phyloP scores from a whole-genome alignment of 2,797 vertebrate species.

The Tympanoctomys barrerae region DNA sequence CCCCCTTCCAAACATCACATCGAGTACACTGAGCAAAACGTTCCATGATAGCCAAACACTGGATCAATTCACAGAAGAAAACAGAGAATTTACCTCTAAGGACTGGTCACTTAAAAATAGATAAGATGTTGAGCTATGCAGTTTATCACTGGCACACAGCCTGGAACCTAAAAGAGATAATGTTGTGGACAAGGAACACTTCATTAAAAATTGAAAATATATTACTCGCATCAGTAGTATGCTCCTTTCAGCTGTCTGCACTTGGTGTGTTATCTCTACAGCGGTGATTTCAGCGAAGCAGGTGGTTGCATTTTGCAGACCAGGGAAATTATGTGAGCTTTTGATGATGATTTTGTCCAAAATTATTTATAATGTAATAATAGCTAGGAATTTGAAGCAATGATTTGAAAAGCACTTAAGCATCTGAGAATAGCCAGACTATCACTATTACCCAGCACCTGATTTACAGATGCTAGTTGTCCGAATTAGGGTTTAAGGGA shows the following conservation, averaged over 20 bases:
- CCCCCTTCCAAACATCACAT: not conserved
- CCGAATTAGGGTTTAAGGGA: slow-evolving; percentile 47
- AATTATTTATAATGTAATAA: slow-evolving; percentile 74
- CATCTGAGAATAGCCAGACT: slow-evolving; percentile 8
- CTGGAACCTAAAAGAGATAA: slow-evolving; percentile 77
- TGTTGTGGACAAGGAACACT: slow-evolving; percentile 79
- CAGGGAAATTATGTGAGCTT: slow-evolving; percentile 42
- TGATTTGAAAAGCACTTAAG: slow-evolving; percentile 47
- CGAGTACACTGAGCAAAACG: not conserved
- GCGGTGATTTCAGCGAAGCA: slow-evolving; percentile 34
- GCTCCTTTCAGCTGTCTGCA: not conserved
- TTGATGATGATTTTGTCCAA: slow-evolving; percentile 1
- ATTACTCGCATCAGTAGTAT: slow-evolving; percentile 65
- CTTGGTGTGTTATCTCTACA: slow-evolving; percentile 1
- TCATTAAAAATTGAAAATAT: slow-evolving; percentile 83
- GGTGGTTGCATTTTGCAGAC: slow-evolving; percentile 29
- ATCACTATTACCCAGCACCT: slow-evolving; percentile 31
- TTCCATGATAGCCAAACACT: slow-evolving; percentile 61
- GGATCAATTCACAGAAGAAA: slow-evolving; percentile 64
- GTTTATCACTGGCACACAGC: slow-evolving; percentile 80
- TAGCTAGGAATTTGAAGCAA: slow-evolving; percentile 52
- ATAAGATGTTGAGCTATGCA: slow-evolving; percentile 67
- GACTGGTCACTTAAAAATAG: slow-evolving; percentile 78
- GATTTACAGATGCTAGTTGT: slow-evolving; percentile 27
- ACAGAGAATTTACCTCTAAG: slow-evolving; percentile 69